Percentiles rank a stretch among this genome's conserved stretches.
These are phyloP conservation scores for Aethina tumida DNA, from an alignment of 1,140 invertebrate species.

Conservation along the genomic window DNA sequence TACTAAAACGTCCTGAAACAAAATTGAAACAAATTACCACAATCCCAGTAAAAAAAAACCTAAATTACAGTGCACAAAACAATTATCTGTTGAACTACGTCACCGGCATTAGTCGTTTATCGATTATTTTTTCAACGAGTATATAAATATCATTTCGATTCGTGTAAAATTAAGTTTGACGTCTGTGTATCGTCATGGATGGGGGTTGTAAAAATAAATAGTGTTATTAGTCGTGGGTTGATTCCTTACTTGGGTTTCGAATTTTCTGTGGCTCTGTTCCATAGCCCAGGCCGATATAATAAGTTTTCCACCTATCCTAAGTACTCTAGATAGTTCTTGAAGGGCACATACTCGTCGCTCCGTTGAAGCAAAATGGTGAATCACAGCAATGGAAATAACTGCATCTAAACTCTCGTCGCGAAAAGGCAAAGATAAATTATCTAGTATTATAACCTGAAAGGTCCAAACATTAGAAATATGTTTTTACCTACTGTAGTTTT, in stretches of 20 bases:
- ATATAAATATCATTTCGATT: no score
- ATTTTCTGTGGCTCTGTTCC: slow-evolving; percentile 80
- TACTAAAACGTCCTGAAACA: slow-evolving; percentile 93
- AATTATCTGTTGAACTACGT: no score
- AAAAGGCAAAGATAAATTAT: slow-evolving; percentile 83
- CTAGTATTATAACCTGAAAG: slow-evolving; percentile 72
- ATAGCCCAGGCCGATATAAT: slow-evolving; percentile 95
- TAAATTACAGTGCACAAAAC: no score
- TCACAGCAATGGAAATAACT: slow-evolving; percentile 86
- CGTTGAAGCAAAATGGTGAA: slow-evolving; percentile 89
- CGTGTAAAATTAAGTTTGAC: no score
- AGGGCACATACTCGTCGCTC: slow-evolving; percentile 80
- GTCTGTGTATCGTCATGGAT: no score
- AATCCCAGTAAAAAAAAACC: no score
- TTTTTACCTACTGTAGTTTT: not conserved
- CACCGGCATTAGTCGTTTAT: no score
- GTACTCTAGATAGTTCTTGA: slow-evolving; percentile 75
- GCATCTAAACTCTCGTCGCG: slow-evolving; percentile 90
- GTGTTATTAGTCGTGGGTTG: no score
- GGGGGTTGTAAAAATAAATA: no score
- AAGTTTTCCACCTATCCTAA: slow-evolving; percentile 82
- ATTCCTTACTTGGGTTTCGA: slow-evolving; percentile 80
- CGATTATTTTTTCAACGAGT: no score
- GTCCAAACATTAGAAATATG: no score
- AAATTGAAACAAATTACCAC: no score